Evolutionary conservation across 1,140 invertebrate genomes (phyloP).

Genomic region (Oedothorax gibbosus): DNA sequence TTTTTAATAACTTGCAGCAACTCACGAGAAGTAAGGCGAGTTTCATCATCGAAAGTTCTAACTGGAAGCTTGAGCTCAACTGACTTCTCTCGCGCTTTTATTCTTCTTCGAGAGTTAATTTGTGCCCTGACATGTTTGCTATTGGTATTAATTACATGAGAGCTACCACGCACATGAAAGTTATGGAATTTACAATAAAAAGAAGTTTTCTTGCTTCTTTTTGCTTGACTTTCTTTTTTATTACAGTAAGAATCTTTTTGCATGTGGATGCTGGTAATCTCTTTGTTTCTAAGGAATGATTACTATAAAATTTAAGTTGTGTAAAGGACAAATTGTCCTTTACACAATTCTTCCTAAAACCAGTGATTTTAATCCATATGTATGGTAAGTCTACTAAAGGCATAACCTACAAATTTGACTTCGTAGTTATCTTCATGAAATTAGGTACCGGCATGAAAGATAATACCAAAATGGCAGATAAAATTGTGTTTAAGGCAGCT

Average conservation of each 20-base stretch:
- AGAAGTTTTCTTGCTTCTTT: conserved; percentile 6
- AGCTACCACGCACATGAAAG: not conserved
- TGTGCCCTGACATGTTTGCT: conserved; percentile 18
- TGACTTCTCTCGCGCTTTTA: conserved; percentile 40
- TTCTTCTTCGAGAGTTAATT: conserved; percentile 21
- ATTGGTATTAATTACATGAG: not conserved
- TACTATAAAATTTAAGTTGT: conserved; percentile 28
- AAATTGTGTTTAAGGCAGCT: conserved; percentile 39
- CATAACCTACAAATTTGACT: conserved; percentile 29
- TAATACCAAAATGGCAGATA: conserved; percentile 41
- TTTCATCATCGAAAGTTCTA: conserved; percentile 43
- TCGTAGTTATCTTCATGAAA: conserved; percentile 19
- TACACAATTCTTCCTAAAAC: conserved; percentile 15
- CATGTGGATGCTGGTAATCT: conserved; percentile 9
- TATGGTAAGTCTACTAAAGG: conserved; percentile 8
- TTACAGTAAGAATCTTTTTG: conserved; percentile 1
- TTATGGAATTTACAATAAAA: not conserved
- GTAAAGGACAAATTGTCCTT: conserved; percentile 8
- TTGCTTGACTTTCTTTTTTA: conserved; percentile 18
- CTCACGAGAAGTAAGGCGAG: not conserved
- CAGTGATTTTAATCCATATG: conserved; percentile 24
- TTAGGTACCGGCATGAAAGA: conserved; percentile 22
- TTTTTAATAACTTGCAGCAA: conserved; percentile 16
- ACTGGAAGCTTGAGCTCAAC: conserved; percentile 26
- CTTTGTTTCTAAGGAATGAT: not conserved